phyloP scores from a whole-genome alignment of 2,797 vertebrate species.

The Tragopan temminckii region DNA sequence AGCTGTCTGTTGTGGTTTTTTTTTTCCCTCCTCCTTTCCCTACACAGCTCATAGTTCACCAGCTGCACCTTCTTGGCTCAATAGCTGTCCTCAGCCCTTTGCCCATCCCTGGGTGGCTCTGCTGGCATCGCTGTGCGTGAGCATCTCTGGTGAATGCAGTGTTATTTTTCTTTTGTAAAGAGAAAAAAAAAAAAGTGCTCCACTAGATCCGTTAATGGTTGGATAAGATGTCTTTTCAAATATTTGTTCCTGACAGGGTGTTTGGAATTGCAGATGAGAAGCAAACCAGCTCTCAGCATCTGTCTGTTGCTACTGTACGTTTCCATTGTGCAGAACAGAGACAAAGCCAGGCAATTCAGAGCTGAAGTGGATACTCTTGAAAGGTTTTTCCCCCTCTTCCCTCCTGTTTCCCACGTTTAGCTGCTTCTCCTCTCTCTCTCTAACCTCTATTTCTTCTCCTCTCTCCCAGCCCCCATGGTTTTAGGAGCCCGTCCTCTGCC shows the following conservation, averaged over 20 bases:
- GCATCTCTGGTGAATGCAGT: constrained; percentile 50
- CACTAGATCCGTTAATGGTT: constrained; percentile 54
- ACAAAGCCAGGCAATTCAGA: constrained; percentile 70
- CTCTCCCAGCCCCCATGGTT: neutral
- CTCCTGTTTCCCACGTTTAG: constrained; percentile 3
- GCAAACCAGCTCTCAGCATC: constrained; percentile 67
- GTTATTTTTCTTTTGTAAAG: neutral
- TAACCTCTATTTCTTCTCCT: neutral
- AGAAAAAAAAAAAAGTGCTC: neutral
- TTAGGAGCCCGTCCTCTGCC: neutral
- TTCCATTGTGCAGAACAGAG: constrained; percentile 61
- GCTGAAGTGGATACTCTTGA: constrained; percentile 61
- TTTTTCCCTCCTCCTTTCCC: neutral
- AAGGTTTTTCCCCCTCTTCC: neutral
- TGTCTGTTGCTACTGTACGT: constrained; percentile 57
- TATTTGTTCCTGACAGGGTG: constrained; percentile 76
- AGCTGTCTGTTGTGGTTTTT: neutral
- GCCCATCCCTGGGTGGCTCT: constrained; percentile 42
- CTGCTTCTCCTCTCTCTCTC: neutral
- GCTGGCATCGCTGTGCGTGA: neutral
- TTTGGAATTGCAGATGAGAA: constrained; percentile 78
- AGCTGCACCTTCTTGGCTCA: constrained; percentile 44
- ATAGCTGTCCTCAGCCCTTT: constrained; percentile 40
- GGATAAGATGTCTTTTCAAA: constrained; percentile 76
- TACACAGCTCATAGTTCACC: constrained; percentile 48